Evolutionary conservation across 2,113 vertebrate species (phyloP).

Genomic region (Myxocyprinus asiaticus): DNA sequence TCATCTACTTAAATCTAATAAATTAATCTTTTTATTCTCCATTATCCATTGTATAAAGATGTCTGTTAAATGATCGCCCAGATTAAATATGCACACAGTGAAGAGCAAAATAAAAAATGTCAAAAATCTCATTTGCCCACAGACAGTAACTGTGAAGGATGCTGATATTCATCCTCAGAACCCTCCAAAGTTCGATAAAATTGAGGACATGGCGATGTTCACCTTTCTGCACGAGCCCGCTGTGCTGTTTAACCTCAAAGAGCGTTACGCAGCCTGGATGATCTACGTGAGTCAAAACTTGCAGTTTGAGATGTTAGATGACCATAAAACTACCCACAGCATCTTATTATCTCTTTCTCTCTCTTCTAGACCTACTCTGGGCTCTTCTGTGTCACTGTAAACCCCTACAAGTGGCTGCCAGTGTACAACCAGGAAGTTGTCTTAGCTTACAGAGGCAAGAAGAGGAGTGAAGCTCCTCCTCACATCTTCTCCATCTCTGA

Average conservation of each 20-base stretch:
- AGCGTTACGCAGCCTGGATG: slow-evolving; percentile 81
- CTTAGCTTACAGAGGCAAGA: neutral
- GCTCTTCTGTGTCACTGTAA: slow-evolving; percentile 8
- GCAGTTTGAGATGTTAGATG: no score
- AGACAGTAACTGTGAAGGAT: slow-evolving; percentile 78
- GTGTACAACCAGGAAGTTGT: slow-evolving; percentile 66
- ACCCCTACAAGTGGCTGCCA: slow-evolving; percentile 87
- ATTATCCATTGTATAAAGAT: no score
- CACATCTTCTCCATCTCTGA: slow-evolving; percentile 24
- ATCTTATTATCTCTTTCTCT: neutral
- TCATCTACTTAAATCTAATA: no score
- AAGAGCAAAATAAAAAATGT: no score
- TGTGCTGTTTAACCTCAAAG: slow-evolving; percentile 78
- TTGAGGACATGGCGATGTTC: slow-evolving; percentile 85
- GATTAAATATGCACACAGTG: no score
- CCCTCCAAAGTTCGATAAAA: slow-evolving; percentile 82
- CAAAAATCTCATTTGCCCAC: neutral
- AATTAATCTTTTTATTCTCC: no score
- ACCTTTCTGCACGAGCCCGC: slow-evolving; percentile 81
- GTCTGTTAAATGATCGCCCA: no score
- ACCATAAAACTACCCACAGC: no score
- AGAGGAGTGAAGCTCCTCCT: slow-evolving; percentile 49
- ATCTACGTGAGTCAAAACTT: slow-evolving; percentile 76
- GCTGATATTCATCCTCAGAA: slow-evolving; percentile 80
- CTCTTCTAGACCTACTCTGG: slow-evolving; percentile 64